Evolutionary conservation across 92 coral and sea anemone genomes (phyloP), one percentile per base, ranked within the genome.

Genomic region (Phenganax stokvisi): DNA sequence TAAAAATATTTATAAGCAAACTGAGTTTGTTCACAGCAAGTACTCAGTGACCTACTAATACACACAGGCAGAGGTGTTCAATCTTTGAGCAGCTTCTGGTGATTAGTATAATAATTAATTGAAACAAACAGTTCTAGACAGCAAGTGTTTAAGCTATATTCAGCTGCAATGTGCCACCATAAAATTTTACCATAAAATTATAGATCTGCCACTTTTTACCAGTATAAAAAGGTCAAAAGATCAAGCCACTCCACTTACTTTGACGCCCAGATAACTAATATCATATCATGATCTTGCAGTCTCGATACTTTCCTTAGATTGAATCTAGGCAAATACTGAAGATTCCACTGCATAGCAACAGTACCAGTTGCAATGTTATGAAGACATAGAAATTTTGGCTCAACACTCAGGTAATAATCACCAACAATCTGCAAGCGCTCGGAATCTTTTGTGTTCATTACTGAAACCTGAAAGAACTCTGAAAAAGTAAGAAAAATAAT

Each of bases 391-490:
- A 83, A 94, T 75, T 88, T 90, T 63, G 89, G 92, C 27, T 91
- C 85, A 75, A 94, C 98, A 71, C 97, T 94, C 72, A 94, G 87
- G 29, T 90, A 88, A 81, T 94, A 94, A 80, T 85, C 91, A 29
- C 98, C 98, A 27, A 90, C 84, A 30, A 94, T 83, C 66, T 85
- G 86, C 56, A 94, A 85, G 68, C 91, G 84, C 27, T 94, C 97
- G 0, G 98, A 89, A 54, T 94, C 98, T 53, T 90, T 88, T 10
- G 94, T 91, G 63, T 87, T 86, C 80, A 91, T 87, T 6, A 92
- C 92, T 56, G 92, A 90, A 30, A 94, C 97, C 80, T 91, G 94
- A 80, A 90, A 90, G 44, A 94, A 86, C 27, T 96, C 98, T 94
- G 85, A 54, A 66, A 82, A 78, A 12, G 72, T 12, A 52, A 70